phyloP scores from a whole-genome alignment of 2,797 vertebrate genomes.

The Dendrocincla fuliginosa region DNA sequence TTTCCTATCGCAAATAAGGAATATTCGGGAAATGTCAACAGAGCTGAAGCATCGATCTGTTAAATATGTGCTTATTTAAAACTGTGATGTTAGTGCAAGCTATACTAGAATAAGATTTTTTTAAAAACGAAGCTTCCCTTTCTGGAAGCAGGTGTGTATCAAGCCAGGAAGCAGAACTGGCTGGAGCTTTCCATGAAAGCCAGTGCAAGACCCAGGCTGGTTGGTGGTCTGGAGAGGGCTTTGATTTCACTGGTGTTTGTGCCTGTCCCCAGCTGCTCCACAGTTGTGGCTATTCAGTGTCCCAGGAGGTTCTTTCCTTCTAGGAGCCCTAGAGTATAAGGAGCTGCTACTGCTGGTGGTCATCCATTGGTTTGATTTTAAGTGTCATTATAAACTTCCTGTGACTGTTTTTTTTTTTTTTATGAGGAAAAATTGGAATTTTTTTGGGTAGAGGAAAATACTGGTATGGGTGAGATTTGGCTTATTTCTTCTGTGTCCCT shows the following conservation, averaged over 20 bases:
- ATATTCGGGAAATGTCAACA: background rate
- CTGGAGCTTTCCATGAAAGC: background rate
- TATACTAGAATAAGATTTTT: background rate
- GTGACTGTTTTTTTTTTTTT: background rate
- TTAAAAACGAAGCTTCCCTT: background rate
- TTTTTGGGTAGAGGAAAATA: background rate
- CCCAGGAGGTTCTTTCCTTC: background rate
- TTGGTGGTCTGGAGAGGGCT: background rate
- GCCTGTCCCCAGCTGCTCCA: background rate
- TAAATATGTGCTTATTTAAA: background rate
- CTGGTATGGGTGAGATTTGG: background rate
- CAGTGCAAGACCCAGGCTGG: background rate
- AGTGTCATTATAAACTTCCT: background rate
- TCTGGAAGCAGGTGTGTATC: background rate
- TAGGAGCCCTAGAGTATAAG: background rate
- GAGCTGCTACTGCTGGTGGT: background rate
- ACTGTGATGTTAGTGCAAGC: background rate
- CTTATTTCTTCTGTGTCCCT: background rate
- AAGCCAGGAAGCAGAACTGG: background rate
- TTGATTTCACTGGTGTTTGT: background rate
- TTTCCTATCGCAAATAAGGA: background rate
- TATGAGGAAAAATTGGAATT: background rate
- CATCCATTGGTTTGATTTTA: background rate
- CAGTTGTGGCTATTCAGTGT: rapidly evolving
- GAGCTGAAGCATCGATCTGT: background rate